Conservation (phyloP, 2,797 vertebrate species). For the Rhinoraja longicauda region DNA sequence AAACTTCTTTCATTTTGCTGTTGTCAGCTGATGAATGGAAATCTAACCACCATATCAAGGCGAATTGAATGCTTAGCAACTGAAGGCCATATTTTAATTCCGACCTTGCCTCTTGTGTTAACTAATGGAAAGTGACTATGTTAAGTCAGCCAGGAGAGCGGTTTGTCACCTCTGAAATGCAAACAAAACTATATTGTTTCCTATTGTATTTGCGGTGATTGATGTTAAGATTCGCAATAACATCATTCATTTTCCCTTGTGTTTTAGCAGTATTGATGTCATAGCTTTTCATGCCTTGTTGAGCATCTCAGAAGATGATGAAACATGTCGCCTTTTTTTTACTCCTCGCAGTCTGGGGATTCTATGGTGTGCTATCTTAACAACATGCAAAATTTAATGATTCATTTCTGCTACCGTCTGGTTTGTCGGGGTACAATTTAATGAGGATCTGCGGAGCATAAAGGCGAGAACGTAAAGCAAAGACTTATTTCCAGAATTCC, state of each 20-base stretch:
- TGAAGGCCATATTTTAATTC: conserved; percentile 92
- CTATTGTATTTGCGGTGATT: conserved; percentile 79
- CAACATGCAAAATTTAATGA: conserved; percentile 79
- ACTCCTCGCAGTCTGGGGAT: conserved; percentile 62
- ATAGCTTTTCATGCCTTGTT: conserved; percentile 98
- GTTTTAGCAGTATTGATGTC: conserved; percentile 91
- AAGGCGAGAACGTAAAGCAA: conserved; percentile 57
- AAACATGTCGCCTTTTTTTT: conserved; percentile 68
- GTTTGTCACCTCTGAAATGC: conserved; percentile 97
- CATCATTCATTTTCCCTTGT: conserved; percentile 91
- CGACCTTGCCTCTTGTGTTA: conserved; percentile 91
- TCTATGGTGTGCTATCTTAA: conserved; percentile 60
- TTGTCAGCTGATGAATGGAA: conserved; percentile 99
- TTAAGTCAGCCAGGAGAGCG: conserved; percentile 95
- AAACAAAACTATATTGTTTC: conserved; percentile 99
- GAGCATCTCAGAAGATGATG: conserved; percentile 77
- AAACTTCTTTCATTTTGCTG: conserved; percentile 98
- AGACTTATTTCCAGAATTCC: conserved; percentile 42
- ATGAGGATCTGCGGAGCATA: conserved; percentile 69
- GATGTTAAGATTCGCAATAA: conserved; percentile 91
- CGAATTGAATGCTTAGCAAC: conserved; percentile 99
- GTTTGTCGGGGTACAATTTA: conserved; percentile 83
- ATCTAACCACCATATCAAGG: conserved; percentile 99
- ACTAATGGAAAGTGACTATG: conserved; percentile 98
- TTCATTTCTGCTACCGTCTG: conserved; percentile 71